Conservation (phyloP, 2,113 vertebrate genomes). For the Sinocyclocheilus maitianheensis region DNA sequence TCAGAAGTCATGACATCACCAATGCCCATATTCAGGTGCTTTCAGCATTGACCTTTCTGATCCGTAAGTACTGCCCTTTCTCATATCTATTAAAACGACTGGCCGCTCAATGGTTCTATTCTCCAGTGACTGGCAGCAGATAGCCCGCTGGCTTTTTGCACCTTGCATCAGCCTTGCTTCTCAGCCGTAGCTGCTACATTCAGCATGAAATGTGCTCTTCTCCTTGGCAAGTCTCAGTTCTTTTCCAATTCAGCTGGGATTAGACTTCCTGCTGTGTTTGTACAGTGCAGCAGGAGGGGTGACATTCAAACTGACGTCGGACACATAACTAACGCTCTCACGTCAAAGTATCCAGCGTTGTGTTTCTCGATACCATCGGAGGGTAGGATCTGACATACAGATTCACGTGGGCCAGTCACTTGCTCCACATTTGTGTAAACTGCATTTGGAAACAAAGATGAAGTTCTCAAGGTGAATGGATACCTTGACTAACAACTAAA, state of each 20-base stretch:
- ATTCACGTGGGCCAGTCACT: slow-evolving; percentile 32
- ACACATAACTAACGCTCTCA: slow-evolving; percentile 44
- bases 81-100: slow-evolving; percentile 53
- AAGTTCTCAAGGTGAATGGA: no score
- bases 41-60: slow-evolving; percentile 56
- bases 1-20: slow-evolving; percentile 12
- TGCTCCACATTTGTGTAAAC: background rate
- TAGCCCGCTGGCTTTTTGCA: slow-evolving; percentile 21
- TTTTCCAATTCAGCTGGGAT: slow-evolving; percentile 50
- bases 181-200: slow-evolving; percentile 50
- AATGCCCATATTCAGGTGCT: slow-evolving; percentile 23
- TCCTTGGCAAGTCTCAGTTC: slow-evolving; percentile 29
- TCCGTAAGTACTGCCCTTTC: slow-evolving; percentile 52
- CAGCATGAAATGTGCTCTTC: slow-evolving; percentile 45
- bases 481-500: no score
- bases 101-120: slow-evolving; percentile 20
- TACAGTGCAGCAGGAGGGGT: slow-evolving; percentile 45
- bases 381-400: slow-evolving; percentile 42
- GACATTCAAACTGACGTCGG: slow-evolving; percentile 55
- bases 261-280: slow-evolving; percentile 45
- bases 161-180: slow-evolving; percentile 45
- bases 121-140: slow-evolving; percentile 49
- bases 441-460: no score
- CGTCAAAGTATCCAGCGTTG: background rate
- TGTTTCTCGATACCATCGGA: slow-evolving; percentile 14